Percentiles rank a stretch among this genome's conserved stretches.
These are phyloP conservation scores for Sycophila texana DNA, from an alignment of 2,888 invertebrate genomes.

Conservation along the genomic window DNA sequence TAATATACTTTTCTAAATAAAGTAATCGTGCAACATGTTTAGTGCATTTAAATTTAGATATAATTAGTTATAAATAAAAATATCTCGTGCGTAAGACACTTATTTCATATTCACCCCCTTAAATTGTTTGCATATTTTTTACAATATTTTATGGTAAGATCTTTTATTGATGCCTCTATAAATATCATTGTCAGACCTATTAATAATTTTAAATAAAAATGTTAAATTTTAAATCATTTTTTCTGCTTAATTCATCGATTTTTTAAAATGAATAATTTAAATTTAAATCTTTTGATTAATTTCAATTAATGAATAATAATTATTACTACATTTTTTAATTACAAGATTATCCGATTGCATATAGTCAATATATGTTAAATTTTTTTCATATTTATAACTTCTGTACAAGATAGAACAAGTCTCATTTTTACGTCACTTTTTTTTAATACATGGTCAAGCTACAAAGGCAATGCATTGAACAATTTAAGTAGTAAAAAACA, in stretches of 20 bases:
- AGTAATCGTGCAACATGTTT: constrained; percentile 32
- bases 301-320: too few species aligned
- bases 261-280: constrained; percentile 2
- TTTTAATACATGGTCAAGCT: constrained; percentile 23
- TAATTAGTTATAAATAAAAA: constrained; percentile 29
- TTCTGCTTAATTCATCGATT: constrained; percentile 12
- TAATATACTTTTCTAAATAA: constrained; percentile 35
- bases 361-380: constrained; percentile 40
- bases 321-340: too few species aligned
- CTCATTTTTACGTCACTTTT: constrained; percentile 19
- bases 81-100: constrained; percentile 35
- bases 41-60: constrained; percentile 17
- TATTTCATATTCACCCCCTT: constrained; percentile 22
- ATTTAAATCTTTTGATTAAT: too few species aligned
- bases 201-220: background rate
- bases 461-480: constrained; percentile 43
- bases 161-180: constrained; percentile 38
- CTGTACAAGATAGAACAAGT: constrained; percentile 52
- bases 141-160: constrained; percentile 45
- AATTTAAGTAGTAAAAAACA: constrained; percentile 45
- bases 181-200: constrained; percentile 22
- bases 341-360: constrained; percentile 25
- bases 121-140: constrained; percentile 34
- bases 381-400: constrained; percentile 50
- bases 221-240: constrained; percentile 25